Conservation (phyloP, 1,140 invertebrate species). For the Globodera ellingtonae region DNA sequence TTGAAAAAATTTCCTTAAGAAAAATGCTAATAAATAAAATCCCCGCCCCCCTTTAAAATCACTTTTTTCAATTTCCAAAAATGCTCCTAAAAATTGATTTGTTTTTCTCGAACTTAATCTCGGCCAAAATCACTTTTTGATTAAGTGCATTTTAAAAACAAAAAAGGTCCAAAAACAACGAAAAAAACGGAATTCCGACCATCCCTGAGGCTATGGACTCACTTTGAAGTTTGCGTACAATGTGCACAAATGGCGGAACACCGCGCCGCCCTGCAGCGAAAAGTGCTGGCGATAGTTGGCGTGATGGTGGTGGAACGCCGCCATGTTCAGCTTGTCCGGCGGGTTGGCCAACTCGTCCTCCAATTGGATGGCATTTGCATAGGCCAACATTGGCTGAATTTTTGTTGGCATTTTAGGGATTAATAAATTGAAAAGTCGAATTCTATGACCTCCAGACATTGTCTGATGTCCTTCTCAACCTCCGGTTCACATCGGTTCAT, state of each 20-base stretch:
- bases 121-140: no score
- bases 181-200: no score
- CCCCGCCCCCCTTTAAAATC: no score
- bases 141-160: no score
- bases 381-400: constrained; percentile 22
- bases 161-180: no score
- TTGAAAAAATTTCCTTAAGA: no score
- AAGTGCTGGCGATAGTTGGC: constrained; percentile 11
- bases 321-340: not conserved
- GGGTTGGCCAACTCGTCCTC: not conserved
- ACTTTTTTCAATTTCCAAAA: no score
- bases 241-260: constrained; percentile 29
- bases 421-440: not conserved
- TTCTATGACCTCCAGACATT: not conserved
- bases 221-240: constrained; percentile 32
- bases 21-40: no score
- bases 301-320: not conserved
- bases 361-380: constrained; percentile 26
- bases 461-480: not conserved
- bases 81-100: no score
- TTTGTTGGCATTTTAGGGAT: not conserved
- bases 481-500: not conserved
- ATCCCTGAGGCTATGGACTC: not conserved
- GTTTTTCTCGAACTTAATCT: no score
- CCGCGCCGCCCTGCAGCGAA: constrained; percentile 21